Evolutionary conservation across 2,888 invertebrate species (phyloP).

Genomic region (Parochlus steinenii): DNA sequence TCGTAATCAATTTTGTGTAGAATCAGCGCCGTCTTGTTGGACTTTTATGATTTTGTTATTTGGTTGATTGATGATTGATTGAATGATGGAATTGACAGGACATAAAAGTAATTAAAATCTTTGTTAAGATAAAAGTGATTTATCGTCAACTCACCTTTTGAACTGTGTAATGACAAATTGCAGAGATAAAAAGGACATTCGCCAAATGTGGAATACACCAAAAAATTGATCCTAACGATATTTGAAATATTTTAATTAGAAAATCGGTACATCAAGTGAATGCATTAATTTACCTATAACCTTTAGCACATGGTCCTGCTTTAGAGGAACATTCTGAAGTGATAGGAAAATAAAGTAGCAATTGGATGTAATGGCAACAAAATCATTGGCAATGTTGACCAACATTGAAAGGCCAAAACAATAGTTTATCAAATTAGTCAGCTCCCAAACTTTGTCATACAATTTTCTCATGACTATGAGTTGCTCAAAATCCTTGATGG

Average conservation of each 20-base stretch:
- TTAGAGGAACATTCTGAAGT: slow-evolving; percentile 16
- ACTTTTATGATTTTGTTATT: slow-evolving; percentile 23
- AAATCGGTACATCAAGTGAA: too few species aligned
- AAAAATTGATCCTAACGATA: too few species aligned
- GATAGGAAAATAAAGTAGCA: slow-evolving; percentile 27
- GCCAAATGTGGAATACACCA: slow-evolving; percentile 24
- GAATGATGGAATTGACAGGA: too few species aligned
- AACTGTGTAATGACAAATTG: slow-evolving; percentile 23
- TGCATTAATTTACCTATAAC: too few species aligned
- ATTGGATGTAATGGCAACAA: slow-evolving; percentile 25
- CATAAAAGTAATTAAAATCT: not conserved
- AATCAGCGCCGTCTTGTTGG: slow-evolving; percentile 26
- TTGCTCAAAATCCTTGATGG: slow-evolving; percentile 2
- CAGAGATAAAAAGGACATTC: slow-evolving; percentile 22
- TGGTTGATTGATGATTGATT: too few species aligned
- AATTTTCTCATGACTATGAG: slow-evolving; percentile 19
- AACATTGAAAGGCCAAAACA: slow-evolving; percentile 25
- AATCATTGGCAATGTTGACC: slow-evolving; percentile 26
- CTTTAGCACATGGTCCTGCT: slow-evolving; percentile 18
- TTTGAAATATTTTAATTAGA: too few species aligned
- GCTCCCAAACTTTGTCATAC: slow-evolving; percentile 24
- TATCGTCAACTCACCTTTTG: slow-evolving; percentile 21
- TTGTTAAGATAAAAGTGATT: slow-evolving; percentile 1
- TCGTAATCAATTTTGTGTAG: slow-evolving; percentile 29
- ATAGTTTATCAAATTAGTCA: slow-evolving; percentile 21